A percentile compares a stretch with the other conserved stretches of the same genome.
Conservation (phyloP, 2,797 vertebrate genomes). For the Leuciscus waleckii region DNA sequence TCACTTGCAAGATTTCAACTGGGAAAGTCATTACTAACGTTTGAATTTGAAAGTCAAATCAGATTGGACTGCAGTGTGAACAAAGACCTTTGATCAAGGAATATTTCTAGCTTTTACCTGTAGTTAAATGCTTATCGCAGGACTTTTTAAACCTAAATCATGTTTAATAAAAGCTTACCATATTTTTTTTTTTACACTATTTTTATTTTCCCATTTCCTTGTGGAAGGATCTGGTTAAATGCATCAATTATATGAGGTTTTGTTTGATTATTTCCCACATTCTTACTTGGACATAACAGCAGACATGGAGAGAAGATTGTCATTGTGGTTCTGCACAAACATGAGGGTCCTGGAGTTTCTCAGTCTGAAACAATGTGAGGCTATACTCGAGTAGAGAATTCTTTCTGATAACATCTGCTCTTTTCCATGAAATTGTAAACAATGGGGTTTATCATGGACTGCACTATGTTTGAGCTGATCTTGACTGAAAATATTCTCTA, state of each 20-base stretch:
- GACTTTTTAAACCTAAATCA: neutral
- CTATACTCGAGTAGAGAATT: neutral
- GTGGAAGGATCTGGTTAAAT: neutral
- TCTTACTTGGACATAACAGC: constrained; percentile 53
- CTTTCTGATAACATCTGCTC: neutral
- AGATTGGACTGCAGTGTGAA: neutral
- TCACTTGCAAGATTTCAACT: neutral
- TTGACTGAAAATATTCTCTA: neutral
- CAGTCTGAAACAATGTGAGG: neutral
- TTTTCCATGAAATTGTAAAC: neutral
- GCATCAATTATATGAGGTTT: neutral
- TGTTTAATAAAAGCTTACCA: neutral
- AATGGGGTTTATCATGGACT: neutral
- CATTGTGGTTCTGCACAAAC: constrained; percentile 14
- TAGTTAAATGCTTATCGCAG: neutral
- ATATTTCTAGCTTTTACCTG: neutral
- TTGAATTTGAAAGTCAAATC: neutral
- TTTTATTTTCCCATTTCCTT: neutral
- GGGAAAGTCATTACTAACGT: neutral
- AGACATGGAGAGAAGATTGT: neutral
- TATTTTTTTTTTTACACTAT: neutral
- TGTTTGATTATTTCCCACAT: constrained; percentile 31
- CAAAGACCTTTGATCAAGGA: neutral
- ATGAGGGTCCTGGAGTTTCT: constrained; percentile 9
- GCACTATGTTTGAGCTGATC: neutral